Percentiles rank a stretch among this genome's conserved stretches.
phyloP scores from a whole-genome alignment of 2,113 vertebrate species.

The Australoheros scitulus region DNA sequence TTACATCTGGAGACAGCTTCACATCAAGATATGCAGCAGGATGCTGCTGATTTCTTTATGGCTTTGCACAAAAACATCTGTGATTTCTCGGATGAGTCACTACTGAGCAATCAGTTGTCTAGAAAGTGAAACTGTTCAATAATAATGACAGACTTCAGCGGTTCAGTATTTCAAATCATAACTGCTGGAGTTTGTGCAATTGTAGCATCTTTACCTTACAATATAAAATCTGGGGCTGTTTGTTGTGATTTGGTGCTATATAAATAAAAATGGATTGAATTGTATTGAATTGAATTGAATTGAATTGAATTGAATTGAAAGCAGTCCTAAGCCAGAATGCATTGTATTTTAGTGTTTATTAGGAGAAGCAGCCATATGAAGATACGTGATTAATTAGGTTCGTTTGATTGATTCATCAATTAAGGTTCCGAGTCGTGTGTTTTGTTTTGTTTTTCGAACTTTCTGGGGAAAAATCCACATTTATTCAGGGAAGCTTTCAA shows the following conservation, averaged over 20 bases:
- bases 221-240: too few relatives aligned
- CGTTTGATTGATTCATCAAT: neutral
- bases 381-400: neutral
- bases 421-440: neutral
- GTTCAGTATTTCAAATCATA: neutral
- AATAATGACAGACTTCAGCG: neutral
- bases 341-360: neutral
- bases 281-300: too few relatives aligned
- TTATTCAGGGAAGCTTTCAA: neutral
- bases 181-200: neutral
- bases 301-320: too few relatives aligned
- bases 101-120: neutral
- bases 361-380: neutral
- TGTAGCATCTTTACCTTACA: too few relatives aligned
- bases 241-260: too few relatives aligned
- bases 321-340: neutral
- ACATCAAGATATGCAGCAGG: neutral
- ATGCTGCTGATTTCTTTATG: conserved; percentile 1
- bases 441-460: neutral
- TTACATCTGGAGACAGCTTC: neutral
- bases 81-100: neutral
- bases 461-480: neutral
- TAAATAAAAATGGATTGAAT: too few relatives aligned
- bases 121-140: neutral
- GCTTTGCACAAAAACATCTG: neutral